Evolutionary conservation across 2,113 vertebrate species (phyloP).

Genomic region (Myrmophylax atrothorax): DNA sequence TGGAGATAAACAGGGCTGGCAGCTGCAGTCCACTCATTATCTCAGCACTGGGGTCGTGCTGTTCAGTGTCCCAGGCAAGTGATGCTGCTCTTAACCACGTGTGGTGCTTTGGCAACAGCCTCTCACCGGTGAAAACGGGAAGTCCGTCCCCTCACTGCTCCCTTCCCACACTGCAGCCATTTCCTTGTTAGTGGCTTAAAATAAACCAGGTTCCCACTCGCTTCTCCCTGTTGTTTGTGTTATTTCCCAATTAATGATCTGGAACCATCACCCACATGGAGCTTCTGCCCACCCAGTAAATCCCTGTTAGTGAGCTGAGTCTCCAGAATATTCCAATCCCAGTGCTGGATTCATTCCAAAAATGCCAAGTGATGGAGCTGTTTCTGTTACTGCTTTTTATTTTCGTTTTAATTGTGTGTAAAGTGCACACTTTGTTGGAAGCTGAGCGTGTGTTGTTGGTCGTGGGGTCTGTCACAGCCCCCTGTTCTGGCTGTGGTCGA

Average conservation of each 20-base stretch:
- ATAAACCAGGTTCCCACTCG: background rate
- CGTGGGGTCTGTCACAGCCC: background rate
- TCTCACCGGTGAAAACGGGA: background rate
- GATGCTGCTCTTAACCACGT: background rate
- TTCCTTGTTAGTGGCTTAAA: background rate
- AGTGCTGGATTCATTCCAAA: background rate
- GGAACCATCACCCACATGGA: background rate
- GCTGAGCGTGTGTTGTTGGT: background rate
- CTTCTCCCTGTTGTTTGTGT: background rate
- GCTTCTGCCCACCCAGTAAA: background rate
- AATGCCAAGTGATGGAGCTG: background rate
- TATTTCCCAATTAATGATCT: background rate
- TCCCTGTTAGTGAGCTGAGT: background rate
- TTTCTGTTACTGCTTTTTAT: background rate
- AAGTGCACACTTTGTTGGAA: background rate
- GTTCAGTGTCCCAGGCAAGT: background rate
- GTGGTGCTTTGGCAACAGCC: background rate
- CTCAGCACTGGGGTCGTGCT: background rate
- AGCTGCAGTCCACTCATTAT: background rate
- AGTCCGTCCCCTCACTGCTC: background rate
- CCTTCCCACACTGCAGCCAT: rapidly evolving
- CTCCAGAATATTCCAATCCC: background rate
- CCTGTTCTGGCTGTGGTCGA: background rate
- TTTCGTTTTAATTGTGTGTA: background rate
- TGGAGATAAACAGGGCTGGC: background rate